phyloP scores from a whole-genome alignment of 2,888 invertebrate genomes.

The Stenchaetothrips biformis region DNA sequence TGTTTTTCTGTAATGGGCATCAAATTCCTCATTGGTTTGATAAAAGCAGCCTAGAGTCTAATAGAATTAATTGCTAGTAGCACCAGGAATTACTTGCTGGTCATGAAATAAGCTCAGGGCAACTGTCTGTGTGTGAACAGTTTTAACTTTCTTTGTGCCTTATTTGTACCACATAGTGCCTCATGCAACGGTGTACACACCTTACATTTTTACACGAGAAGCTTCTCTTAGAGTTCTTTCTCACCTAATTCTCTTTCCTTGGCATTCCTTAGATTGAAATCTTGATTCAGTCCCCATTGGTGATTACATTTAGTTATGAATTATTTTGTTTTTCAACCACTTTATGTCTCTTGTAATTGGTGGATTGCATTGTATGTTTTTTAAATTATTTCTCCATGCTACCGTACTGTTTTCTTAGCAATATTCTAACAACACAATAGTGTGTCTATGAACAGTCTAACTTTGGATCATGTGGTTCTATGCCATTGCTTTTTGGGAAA shows the following conservation, averaged over 20 bases:
- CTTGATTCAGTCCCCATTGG: not conserved
- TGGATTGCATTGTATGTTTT: not conserved
- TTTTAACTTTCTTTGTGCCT: too few species aligned
- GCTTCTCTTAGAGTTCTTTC: conserved; percentile 27
- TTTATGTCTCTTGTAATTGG: not conserved
- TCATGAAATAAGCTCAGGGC: too few species aligned
- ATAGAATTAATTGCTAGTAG: too few species aligned
- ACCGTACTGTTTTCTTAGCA: not conserved
- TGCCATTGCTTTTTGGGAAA: too few species aligned
- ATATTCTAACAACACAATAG: too few species aligned
- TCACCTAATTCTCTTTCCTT: conserved; percentile 29
- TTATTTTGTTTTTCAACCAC: not conserved
- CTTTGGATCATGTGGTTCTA: too few species aligned
- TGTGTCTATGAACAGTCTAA: too few species aligned
- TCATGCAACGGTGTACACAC: conserved; percentile 32
- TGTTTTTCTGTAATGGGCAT: too few species aligned
- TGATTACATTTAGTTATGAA: not conserved
- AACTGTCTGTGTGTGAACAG: too few species aligned
- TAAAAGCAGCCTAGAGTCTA: too few species aligned
- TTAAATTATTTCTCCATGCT: not conserved
- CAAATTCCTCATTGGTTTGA: too few species aligned
- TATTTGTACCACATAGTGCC: not conserved
- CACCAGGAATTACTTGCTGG: too few species aligned
- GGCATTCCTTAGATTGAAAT: not conserved
- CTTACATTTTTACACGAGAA: conserved; percentile 34